Evolutionary conservation across 2,888 invertebrate genomes (phyloP).

Genomic region (Theretra japonica): DNA sequence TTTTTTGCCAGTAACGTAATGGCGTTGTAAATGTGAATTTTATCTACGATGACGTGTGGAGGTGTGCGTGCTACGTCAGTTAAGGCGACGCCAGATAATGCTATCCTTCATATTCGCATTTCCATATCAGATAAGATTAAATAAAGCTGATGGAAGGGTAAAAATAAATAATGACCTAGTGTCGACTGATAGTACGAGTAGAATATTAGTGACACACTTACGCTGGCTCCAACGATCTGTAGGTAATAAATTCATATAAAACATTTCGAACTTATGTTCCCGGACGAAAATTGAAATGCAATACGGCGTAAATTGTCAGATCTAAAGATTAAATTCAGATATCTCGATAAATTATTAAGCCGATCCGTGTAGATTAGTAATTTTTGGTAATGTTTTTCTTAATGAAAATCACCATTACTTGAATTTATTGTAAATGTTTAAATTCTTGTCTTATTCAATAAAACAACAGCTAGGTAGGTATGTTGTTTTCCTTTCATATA

Average conservation of each 20-base stretch:
- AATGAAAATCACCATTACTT: neutral
- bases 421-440: too few relatives aligned
- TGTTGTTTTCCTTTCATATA: neutral
- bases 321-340: neutral
- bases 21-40: neutral
- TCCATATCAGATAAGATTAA: neutral
- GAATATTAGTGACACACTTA: too few relatives aligned
- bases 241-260: too few relatives aligned
- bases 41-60: constrained; percentile 18
- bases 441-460: too few relatives aligned
- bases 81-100: neutral
- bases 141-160: neutral
- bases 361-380: neutral
- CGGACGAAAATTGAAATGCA: too few relatives aligned
- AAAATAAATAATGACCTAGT: neutral
- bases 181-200: too few relatives aligned
- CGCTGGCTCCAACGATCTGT: too few relatives aligned
- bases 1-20: neutral
- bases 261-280: too few relatives aligned
- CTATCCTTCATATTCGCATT: neutral
- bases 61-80: constrained; percentile 14
- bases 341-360: neutral
- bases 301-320: too few relatives aligned
- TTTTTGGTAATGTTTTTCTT: neutral
- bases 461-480: too few relatives aligned